phyloP scores from a whole-genome alignment of 2,888 invertebrate genomes.

The Sphaeridia pumilis region DNA sequence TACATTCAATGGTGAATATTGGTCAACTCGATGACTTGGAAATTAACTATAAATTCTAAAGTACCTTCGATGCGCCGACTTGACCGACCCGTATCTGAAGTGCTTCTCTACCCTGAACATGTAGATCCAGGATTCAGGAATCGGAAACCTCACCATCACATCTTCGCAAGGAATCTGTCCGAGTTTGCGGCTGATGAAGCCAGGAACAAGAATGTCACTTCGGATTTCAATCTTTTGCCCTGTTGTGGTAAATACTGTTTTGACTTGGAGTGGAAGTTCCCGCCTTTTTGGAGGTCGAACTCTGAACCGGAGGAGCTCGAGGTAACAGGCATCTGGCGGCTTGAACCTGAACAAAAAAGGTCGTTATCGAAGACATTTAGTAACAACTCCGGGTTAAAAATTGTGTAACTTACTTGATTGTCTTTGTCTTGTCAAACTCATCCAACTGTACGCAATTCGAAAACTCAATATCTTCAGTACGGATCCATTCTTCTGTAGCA shows the following conservation, averaged over 20 bases:
- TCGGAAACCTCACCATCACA: slow-evolving; percentile 88
- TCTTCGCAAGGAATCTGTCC: slow-evolving; percentile 97
- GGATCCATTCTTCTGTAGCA: slow-evolving; percentile 98
- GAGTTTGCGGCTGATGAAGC: slow-evolving; percentile 87
- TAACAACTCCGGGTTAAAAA: not conserved
- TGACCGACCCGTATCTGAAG: slow-evolving; percentile 93
- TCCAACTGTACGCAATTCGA: slow-evolving; percentile 86
- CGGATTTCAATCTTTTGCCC: slow-evolving; percentile 78
- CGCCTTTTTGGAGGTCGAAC: slow-evolving; percentile 89
- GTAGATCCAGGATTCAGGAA: slow-evolving; percentile 99
- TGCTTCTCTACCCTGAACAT: slow-evolving; percentile 96
- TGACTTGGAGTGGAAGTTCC: slow-evolving; percentile 90
- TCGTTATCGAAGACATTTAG: not conserved
- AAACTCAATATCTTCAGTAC: slow-evolving; percentile 85
- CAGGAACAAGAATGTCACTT: slow-evolving; percentile 91
- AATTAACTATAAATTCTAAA: slow-evolving; percentile 2
- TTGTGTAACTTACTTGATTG: slow-evolving; percentile 56
- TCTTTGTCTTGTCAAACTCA: slow-evolving; percentile 71
- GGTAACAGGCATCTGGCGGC: slow-evolving; percentile 95
- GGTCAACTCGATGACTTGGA: too few species aligned
- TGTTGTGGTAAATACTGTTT: slow-evolving; percentile 74
- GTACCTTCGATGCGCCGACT: slow-evolving; percentile 68
- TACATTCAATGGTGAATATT: too few species aligned
- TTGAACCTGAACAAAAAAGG: slow-evolving; percentile 56
- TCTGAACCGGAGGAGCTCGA: slow-evolving; percentile 90